These are phyloP conservation scores for Microcaecilia unicolor DNA, from an alignment of 2,797 vertebrate species.

Conservation along the genomic window DNA sequence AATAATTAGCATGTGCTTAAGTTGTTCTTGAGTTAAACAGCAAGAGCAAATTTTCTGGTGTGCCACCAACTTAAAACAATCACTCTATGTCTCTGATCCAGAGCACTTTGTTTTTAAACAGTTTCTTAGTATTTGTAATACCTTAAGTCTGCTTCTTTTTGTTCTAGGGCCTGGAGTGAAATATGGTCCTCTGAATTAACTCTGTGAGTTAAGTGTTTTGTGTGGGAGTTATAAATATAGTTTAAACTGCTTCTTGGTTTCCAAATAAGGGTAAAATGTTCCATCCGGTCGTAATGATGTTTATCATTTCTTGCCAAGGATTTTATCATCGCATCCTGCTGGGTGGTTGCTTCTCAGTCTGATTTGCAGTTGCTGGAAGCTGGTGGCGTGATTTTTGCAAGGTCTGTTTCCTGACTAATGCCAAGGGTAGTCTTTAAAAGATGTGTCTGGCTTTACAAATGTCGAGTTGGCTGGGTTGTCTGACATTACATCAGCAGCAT, in stretches of 20 bases:
- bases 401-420: background rate
- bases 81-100: no score
- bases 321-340: conserved; percentile 6
- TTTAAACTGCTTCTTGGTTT: conserved; percentile 5
- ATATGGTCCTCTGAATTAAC: background rate
- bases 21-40: no score
- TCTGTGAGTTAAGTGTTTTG: background rate
- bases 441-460: no score
- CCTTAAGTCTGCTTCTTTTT: no score
- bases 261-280: conserved; percentile 15
- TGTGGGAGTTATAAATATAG: background rate
- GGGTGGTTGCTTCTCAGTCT: background rate
- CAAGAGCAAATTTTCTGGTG: no score
- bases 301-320: conserved; percentile 15
- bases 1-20: no score
- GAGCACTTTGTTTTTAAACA: no score
- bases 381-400: background rate
- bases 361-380: background rate
- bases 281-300: background rate
- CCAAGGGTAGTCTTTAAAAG: conserved; percentile 8
- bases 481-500: no score
- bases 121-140: no score
- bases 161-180: background rate
- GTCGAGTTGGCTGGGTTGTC: no score
- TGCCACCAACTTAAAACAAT: no score